These are phyloP conservation scores for Brachionus angularis DNA, from an alignment of 1,140 invertebrate genomes.

Conservation along the genomic window DNA sequence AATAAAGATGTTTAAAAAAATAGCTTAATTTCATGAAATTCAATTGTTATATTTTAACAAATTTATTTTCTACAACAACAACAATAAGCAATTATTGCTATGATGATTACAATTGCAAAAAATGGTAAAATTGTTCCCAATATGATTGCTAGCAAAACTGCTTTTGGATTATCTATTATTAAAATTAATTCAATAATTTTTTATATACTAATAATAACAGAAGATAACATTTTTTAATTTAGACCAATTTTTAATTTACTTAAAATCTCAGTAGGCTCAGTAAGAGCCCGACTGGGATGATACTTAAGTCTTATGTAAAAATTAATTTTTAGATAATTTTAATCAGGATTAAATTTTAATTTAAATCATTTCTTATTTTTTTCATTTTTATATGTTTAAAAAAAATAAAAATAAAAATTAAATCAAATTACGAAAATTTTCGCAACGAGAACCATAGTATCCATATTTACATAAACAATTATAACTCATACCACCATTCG, in stretches of 20 bases:
- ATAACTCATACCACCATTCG: conserved; percentile 9
- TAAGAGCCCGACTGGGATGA: too few relatives aligned
- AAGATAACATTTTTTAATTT: not conserved
- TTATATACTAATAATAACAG: not conserved
- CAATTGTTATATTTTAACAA: too few relatives aligned
- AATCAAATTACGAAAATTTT: not conserved
- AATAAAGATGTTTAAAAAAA: too few relatives aligned
- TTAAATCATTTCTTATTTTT: too few relatives aligned
- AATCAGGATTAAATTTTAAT: too few relatives aligned
- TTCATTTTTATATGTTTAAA: not conserved
- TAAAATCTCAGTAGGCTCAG: too few relatives aligned
- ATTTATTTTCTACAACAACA: too few relatives aligned
- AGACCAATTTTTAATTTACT: too few relatives aligned
- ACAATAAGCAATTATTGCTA: conserved; percentile 10
- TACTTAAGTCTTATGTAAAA: too few relatives aligned
- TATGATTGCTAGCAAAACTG: conserved; percentile 24
- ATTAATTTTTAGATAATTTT: not conserved
- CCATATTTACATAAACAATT: conserved; percentile 30
- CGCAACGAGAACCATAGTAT: conserved; percentile 17
- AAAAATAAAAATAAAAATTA: not conserved
- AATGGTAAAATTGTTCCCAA: conserved; percentile 39
- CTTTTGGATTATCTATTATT: conserved; percentile 33
- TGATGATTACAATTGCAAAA: conserved; percentile 32
- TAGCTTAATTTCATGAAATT: too few relatives aligned
- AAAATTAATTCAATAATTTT: too few relatives aligned